A percentile compares a stretch with the other conserved stretches of the same genome.
These are phyloP conservation scores for Leptopterna dolabrata DNA, from an alignment of 2,888 invertebrate genomes.

Conservation along the genomic window DNA sequence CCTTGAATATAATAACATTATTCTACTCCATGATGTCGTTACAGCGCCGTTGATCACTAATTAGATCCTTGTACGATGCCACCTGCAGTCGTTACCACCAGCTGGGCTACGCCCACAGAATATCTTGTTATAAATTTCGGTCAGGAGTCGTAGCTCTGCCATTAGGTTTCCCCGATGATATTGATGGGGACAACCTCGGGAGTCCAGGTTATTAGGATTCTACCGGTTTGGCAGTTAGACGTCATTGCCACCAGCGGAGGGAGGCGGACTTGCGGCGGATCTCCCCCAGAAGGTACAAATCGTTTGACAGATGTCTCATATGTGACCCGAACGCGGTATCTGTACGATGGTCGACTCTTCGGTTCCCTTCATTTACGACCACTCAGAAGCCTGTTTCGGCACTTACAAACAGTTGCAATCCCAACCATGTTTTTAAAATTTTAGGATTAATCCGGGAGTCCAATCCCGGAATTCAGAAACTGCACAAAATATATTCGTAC, in stretches of 20 bases:
- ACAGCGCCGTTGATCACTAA: neutral
- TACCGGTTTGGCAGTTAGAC: constrained; percentile 16
- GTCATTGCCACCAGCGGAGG: neutral
- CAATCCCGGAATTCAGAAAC: no score
- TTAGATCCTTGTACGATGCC: neutral
- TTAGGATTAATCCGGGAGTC: no score
- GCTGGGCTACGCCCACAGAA: neutral
- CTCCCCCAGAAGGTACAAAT: constrained; percentile 43
- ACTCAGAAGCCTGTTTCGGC: neutral
- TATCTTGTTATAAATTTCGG: constrained; percentile 12
- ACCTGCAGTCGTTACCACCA: constrained; percentile 7
- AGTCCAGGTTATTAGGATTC: constrained; percentile 31
- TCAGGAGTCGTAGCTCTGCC: constrained; percentile 11
- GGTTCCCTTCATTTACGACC: neutral
- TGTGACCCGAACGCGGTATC: constrained; percentile 41
- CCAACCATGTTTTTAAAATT: no score
- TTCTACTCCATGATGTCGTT: neutral
- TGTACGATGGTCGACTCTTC: neutral
- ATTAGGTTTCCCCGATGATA: neutral
- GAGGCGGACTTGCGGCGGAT: neutral
- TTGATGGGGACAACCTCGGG: neutral
- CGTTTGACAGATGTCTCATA: constrained; percentile 44
- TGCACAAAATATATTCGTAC: no score
- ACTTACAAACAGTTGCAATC: no score
- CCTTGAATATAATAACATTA: no score